Evolutionary conservation across 1,140 invertebrate genomes (phyloP).

Genomic region (Hycleus cichorii): DNA sequence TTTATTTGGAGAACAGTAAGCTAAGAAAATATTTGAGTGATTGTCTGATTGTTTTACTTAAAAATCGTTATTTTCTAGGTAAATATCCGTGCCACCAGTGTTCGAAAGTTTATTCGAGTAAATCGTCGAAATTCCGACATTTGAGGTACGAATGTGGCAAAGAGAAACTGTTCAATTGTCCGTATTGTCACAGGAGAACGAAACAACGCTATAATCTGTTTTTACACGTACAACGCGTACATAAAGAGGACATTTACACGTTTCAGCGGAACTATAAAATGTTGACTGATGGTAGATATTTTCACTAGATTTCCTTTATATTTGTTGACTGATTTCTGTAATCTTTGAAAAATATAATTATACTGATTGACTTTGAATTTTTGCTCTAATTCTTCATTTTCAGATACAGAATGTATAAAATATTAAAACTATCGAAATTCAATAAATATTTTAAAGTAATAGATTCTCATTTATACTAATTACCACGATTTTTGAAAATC

Average conservation of each 20-base stretch:
- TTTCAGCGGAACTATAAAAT: neutral
- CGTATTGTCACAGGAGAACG: slow-evolving; percentile 36
- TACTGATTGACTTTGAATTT: too few species aligned
- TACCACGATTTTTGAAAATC: too few species aligned
- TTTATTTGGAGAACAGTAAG: neutral
- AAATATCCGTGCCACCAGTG: slow-evolving; percentile 33
- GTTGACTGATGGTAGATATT: neutral
- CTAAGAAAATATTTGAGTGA: slow-evolving; percentile 11
- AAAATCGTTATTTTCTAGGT: slow-evolving; percentile 1
- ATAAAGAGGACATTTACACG: neutral
- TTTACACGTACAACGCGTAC: slow-evolving; percentile 3
- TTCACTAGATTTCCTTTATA: neutral
- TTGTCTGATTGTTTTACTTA: slow-evolving; percentile 9
- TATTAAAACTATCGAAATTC: too few species aligned
- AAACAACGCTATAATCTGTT: slow-evolving; percentile 43
- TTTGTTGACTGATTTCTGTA: neutral
- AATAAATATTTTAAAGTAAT: too few species aligned
- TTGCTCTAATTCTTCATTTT: too few species aligned
- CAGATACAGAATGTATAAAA: too few species aligned
- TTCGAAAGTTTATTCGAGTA: slow-evolving; percentile 37
- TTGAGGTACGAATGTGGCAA: slow-evolving; percentile 39
- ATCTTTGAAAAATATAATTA: too few species aligned
- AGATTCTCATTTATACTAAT: too few species aligned
- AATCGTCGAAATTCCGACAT: slow-evolving; percentile 38
- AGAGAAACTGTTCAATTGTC: slow-evolving; percentile 38